phyloP scores from a whole-genome alignment of 1,140 invertebrate species.

The Notospermus geniculatus region DNA sequence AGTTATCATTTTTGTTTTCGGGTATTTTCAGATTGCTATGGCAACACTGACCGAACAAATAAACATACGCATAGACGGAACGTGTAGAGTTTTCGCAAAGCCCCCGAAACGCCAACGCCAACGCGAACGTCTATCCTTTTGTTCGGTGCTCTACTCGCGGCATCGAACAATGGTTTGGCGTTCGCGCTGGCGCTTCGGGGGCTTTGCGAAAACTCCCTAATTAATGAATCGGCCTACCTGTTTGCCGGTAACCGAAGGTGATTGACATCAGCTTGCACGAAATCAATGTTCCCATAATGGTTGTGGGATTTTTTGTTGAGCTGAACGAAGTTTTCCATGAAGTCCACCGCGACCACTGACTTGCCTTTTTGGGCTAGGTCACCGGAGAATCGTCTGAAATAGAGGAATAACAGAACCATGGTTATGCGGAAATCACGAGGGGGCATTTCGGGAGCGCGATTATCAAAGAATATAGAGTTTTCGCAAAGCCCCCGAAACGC shows the following conservation, averaged over 20 bases:
- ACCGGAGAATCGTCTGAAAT: slow-evolving; percentile 60
- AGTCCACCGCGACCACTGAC: slow-evolving; percentile 61
- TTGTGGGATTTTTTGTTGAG: slow-evolving; percentile 58
- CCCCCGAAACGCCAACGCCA: too few species aligned
- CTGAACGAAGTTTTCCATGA: slow-evolving; percentile 62
- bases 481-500: too few species aligned
- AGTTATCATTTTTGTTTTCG: background rate
- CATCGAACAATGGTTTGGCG: too few species aligned
- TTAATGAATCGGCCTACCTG: slow-evolving; percentile 45
- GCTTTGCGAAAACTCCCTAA: too few species aligned
- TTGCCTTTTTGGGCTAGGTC: slow-evolving; percentile 57
- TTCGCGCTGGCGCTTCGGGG: too few species aligned
- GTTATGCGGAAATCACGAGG: too few species aligned
- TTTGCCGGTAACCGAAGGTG: slow-evolving; percentile 53
- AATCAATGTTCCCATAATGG: slow-evolving; percentile 58
- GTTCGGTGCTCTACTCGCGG: too few species aligned
- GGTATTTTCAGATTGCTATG: background rate
- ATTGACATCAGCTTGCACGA: slow-evolving; percentile 60
- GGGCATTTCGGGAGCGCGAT: too few species aligned
- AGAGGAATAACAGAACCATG: slow-evolving; percentile 4
- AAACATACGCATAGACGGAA: background rate
- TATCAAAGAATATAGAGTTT: too few species aligned
- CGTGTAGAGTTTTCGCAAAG: too few species aligned
- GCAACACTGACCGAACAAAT: background rate
- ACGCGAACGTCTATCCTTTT: too few species aligned